These are phyloP conservation scores for Leiothrix lutea DNA, from an alignment of 2,113 vertebrate genomes.

Conservation along the genomic window DNA sequence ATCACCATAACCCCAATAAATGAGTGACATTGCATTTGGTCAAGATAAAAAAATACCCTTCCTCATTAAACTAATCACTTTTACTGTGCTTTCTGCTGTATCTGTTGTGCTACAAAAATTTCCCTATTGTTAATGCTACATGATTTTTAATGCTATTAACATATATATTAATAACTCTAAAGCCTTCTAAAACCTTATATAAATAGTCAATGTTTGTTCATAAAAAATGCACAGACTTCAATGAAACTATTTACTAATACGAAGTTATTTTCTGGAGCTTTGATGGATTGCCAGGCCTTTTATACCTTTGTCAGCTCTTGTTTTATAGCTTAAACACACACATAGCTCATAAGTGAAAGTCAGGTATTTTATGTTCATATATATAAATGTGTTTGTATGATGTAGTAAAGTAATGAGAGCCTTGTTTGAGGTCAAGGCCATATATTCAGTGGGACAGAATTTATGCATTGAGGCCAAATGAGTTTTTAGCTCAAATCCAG, in stretches of 20 bases:
- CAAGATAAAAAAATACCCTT: not conserved
- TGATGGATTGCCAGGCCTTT: not conserved
- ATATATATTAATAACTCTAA: not conserved
- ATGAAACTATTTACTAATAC: not conserved
- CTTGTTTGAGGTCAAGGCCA: slow-evolving; percentile 9
- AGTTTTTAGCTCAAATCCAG: not conserved
- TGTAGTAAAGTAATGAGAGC: not conserved
- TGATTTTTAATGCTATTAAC: not conserved
- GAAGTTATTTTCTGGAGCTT: not conserved
- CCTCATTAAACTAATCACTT: not conserved
- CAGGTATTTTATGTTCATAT: not conserved
- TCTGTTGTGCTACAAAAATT: not conserved
- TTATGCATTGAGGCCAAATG: slow-evolving; percentile 5
- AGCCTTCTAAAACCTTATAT: not conserved
- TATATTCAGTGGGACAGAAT: not conserved
- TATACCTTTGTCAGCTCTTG: not conserved
- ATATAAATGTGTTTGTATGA: not conserved
- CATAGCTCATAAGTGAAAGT: not conserved
- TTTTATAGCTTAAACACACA: not conserved
- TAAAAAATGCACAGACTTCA: not conserved
- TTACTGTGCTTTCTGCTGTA: not conserved
- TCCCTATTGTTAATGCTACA: not conserved
- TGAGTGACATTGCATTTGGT: not conserved
- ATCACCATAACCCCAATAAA: not conserved
- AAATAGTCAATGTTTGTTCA: not conserved